phyloP scores from a whole-genome alignment of 2,797 vertebrate genomes.

The Prionace glauca region DNA sequence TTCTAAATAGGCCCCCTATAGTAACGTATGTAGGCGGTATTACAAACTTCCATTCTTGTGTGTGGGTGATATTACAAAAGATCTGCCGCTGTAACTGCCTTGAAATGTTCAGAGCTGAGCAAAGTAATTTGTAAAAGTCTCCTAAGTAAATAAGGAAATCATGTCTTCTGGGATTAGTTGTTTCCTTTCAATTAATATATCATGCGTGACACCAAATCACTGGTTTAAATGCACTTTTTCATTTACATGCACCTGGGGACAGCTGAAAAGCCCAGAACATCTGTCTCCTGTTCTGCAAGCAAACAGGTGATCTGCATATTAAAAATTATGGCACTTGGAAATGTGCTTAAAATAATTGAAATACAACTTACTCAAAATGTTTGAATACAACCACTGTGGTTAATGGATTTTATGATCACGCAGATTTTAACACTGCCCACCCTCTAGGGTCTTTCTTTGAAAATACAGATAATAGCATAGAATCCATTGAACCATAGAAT shows the following conservation, averaged over 20 bases:
- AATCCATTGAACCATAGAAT: too few relatives aligned
- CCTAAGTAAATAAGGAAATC: slow-evolving; percentile 21
- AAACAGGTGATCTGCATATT: slow-evolving; percentile 1
- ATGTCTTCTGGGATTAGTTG: slow-evolving; percentile 1
- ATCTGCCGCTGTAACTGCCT: neutral
- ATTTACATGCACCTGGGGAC: neutral
- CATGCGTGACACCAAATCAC: slow-evolving; percentile 1
- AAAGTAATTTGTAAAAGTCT: neutral
- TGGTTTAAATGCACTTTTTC: slow-evolving; percentile 25
- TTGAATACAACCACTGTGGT: neutral
- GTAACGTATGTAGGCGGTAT: neutral
- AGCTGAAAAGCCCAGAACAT: slow-evolving; percentile 10
- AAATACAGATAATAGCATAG: neutral
- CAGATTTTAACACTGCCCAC: neutral
- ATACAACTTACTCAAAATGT: neutral
- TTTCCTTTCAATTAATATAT: slow-evolving; percentile 28
- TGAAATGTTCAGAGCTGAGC: neutral
- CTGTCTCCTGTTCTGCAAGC: neutral
- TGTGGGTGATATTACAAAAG: neutral
- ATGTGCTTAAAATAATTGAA: slow-evolving; percentile 8
- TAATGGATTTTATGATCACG: neutral
- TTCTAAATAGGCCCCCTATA: neutral
- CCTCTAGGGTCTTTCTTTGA: neutral
- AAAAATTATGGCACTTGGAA: neutral
- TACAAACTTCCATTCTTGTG: neutral